phyloP scores from a whole-genome alignment of 2,113 vertebrate genomes.

The Pituophis catenifer region DNA sequence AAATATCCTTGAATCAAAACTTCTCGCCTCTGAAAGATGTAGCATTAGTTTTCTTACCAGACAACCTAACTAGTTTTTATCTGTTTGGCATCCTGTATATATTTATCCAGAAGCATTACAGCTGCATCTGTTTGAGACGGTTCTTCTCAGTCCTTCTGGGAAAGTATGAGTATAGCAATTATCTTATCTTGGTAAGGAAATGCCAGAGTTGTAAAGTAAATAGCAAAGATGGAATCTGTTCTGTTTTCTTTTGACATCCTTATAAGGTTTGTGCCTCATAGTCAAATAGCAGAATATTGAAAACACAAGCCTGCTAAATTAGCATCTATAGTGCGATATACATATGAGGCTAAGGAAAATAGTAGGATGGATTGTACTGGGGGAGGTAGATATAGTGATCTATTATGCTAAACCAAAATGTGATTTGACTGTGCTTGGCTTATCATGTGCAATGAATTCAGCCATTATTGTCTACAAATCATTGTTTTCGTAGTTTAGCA shows the following conservation, averaged over 20 bases:
- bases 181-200: slow-evolving; percentile 2
- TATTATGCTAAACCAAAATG: not conserved
- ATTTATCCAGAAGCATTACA: not conserved
- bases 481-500: not conserved
- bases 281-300: not conserved
- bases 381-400: not conserved
- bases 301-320: not conserved
- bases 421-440: not conserved
- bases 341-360: not conserved
- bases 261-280: not conserved
- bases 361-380: not conserved
- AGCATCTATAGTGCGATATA: not conserved
- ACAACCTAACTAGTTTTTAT: not conserved
- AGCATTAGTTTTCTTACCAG: not conserved
- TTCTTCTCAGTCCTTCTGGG: not conserved
- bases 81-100: not conserved
- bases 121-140: not conserved
- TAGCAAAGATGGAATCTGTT: not conserved
- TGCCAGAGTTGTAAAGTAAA: not conserved
- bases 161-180: not conserved
- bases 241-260: not conserved
- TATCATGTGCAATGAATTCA: not conserved
- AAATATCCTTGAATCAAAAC: not conserved
- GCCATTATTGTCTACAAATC: not conserved
- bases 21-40: not conserved